Base-by-base conservation (phyloP, 1,140 invertebrate species). In the Orchesella cincta region DNA sequence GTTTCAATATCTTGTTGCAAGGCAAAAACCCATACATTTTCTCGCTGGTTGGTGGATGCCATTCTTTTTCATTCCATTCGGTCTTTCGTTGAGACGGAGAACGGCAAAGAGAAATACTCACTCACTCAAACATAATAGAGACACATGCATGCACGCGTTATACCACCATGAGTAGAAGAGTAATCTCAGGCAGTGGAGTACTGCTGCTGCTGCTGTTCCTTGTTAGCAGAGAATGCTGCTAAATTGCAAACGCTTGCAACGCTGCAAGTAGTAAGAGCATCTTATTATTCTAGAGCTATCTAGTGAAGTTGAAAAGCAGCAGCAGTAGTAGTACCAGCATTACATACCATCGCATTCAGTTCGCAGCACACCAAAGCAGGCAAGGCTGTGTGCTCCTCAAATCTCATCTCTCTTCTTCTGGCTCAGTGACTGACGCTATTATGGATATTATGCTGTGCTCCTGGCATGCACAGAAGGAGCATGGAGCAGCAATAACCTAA, bases 251-350 rank as follows among this genome's bases (percentile, higher is more conserved):
- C 14, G 26, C 54, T 57, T 57, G 54, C 54, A 57, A 57, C 54
- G 54, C 23, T 57, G 54, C 54, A 57, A 16, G 54, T 57, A 57
- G 26, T 57, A 57, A 57, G 54, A 57, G n/a, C 12, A 16, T 57
- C 54, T 57, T 26, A 57, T 23, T 8, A 46, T 57, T 57, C 26
- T 23, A 23, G n/a, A n/a, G n/a, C n/a, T n/a, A n/a, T n/a, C n/a
- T n/a, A n/a, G n/a, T n/a, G n/a, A n/a, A n/a, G n/a, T n/a, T n/a
- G n/a, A n/a, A n/a, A n/a, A n/a, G n/a, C n/a, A n/a, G n/a, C n/a
- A n/a, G n/a, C n/a, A n/a, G n/a, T n/a, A n/a, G n/a, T n/a, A n/a
- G n/a, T n/a, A n/a, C n/a, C n/a, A n/a, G n/a, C n/a, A n/a, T n/a
- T n/a, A n/a, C n/a, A n/a, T n/a, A n/a, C n/a, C n/a, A n/a, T n/a